phyloP scores from a whole-genome alignment of 2,113 vertebrate species.

The Acanthisitta chloris region DNA sequence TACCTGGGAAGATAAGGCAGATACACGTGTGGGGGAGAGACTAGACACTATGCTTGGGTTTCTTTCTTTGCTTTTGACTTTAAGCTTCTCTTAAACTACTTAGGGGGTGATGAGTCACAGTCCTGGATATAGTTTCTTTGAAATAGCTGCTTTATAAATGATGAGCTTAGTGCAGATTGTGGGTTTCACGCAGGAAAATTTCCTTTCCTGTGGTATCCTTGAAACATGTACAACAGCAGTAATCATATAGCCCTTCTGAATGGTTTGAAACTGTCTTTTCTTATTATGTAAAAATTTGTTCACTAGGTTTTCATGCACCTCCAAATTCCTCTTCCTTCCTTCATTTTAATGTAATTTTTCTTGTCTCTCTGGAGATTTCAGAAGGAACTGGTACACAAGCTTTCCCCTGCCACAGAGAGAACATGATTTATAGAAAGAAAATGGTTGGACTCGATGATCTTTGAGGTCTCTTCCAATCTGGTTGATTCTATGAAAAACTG shows the following conservation, averaged over 20 bases:
- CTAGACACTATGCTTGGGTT: not conserved
- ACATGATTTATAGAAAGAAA: not conserved
- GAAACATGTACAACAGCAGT: not conserved
- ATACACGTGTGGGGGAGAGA: not conserved
- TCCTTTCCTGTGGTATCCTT: not conserved
- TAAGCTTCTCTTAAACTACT: not conserved
- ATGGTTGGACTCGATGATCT: too few relatives aligned
- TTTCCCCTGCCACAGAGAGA: not conserved
- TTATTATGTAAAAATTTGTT: not conserved
- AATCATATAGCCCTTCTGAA: not conserved
- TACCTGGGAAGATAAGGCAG: not conserved
- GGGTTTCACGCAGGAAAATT: not conserved
- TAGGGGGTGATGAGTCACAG: not conserved
- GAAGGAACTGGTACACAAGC: not conserved
- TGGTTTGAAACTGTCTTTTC: not conserved
- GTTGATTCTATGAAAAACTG: too few relatives aligned
- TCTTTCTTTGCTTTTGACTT: not conserved
- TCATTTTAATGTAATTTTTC: not conserved
- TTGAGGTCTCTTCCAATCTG: too few relatives aligned
- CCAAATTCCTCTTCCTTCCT: not conserved
- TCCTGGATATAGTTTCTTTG: not conserved
- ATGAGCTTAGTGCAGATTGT: not conserved
- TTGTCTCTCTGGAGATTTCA: not conserved
- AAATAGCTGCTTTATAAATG: not conserved
- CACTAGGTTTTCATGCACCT: not conserved